Evolutionary conservation across 1,140 invertebrate genomes (phyloP), one percentile per base, ranked within the genome.

Genomic region (Physella acuta): DNA sequence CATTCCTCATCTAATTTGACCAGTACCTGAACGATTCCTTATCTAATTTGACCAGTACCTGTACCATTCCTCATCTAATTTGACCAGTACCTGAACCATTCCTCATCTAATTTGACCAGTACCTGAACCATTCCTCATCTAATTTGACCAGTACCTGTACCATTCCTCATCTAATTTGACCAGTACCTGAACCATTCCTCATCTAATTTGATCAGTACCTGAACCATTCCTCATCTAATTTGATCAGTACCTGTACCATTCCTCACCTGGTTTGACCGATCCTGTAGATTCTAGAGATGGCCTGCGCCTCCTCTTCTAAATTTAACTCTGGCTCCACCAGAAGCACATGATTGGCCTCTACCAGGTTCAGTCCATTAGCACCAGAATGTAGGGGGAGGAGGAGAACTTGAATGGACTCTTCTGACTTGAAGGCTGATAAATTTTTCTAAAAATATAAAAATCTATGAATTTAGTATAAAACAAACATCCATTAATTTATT

Each of bases 321-420:
- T 92, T 92, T 0, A 93, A 82, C 37, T 92, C 87, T 0, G 92
- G 92, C 76, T 94, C 92, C 5, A 91, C 88, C 3, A 94, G 84
- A 31, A 94, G 85, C 0, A 93, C 89, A 84, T 93, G 91, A 16
- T 89, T 91, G 1, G 92, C 92, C 84, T 94, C 92, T 33, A 89
- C 90, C 34, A 94, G 81, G 83, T 93, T 94, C 0, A 94, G 79
- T 0, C 92, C 92, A 82, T 93, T 93, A 0, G 90, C 85, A 17
- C 92, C 92, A 60, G 88, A 87, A 68, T 86, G 83, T 8, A 93
- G 82, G 0, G 91, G 90, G 75, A 93, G 82, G 8, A 94, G 79
- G 4, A 94, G 83, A 20, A 88, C 86, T 44, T 87, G 89, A 0
- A 92, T 66, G 39, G 86, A 61, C 17, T 69, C 52, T 62, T 82